Percentiles rank a stretch among this genome's conserved stretches.
phyloP scores from a whole-genome alignment of 2,888 invertebrate species.

The Ferdinandea cuprea region DNA sequence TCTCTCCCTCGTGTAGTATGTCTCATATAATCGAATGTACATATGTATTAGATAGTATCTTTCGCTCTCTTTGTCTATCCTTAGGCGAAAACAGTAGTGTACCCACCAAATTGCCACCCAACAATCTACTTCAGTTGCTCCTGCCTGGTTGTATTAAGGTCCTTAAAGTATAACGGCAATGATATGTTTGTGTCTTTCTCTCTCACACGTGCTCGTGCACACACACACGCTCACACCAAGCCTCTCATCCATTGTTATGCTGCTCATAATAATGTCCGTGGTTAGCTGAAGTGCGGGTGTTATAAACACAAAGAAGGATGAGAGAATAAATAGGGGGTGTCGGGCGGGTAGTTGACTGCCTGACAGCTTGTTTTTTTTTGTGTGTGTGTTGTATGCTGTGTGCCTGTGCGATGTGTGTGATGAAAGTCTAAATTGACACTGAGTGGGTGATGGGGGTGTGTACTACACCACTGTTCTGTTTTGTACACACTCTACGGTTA shows the following conservation, averaged over 20 bases:
- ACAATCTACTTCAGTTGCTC: conserved; percentile 56
- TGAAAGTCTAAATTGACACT: conserved; percentile 74
- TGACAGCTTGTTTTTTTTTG: conserved; percentile 1
- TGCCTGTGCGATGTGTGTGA: conserved; percentile 59
- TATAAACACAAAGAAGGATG: conserved; percentile 58
- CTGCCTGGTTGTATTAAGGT: conserved; percentile 67
- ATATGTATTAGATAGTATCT: not conserved
- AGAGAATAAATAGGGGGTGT: conserved; percentile 7
- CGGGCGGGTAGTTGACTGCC: conserved; percentile 17
- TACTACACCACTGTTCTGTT: not conserved
- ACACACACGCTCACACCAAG: no score
- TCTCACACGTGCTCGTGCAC: not conserved
- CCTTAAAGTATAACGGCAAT: conserved; percentile 51
- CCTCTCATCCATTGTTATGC: conserved; percentile 68
- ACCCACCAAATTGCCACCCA: conserved; percentile 45
- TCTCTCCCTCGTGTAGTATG: not conserved
- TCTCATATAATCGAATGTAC: conserved; percentile 44
- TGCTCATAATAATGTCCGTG: conserved; percentile 75
- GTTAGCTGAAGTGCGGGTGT: conserved; percentile 74
- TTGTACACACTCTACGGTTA: conserved; percentile 46
- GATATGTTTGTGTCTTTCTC: conserved; percentile 43
- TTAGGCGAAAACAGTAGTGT: conserved; percentile 35
- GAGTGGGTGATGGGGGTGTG: conserved; percentile 59
- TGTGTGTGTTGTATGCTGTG: conserved; percentile 1
- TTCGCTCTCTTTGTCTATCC: conserved; percentile 33